A percentile compares a stretch with the other conserved stretches of the same genome.
Evolutionary conservation across 2,888 invertebrate species (phyloP).

Genomic region (Lapara coniferarum): DNA sequence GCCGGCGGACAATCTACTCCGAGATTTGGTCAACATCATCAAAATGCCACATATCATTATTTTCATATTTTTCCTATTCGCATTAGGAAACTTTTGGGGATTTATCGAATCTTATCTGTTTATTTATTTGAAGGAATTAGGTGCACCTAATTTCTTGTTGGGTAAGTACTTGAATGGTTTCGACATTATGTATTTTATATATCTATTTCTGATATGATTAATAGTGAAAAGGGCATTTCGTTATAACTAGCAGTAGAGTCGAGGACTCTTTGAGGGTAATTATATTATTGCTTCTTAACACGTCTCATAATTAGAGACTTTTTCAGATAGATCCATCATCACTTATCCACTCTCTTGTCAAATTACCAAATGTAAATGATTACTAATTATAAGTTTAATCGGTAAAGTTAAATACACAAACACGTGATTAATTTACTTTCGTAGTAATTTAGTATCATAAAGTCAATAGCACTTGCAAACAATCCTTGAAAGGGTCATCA

Average conservation of each 20-base stretch:
- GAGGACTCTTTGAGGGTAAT: background rate
- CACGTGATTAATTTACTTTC: background rate
- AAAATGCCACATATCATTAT: slow-evolving; percentile 91
- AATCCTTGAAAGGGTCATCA: slow-evolving; percentile 34
- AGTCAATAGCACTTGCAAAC: slow-evolving; percentile 30
- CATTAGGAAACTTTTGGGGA: slow-evolving; percentile 94
- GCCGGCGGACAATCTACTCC: slow-evolving; percentile 90
- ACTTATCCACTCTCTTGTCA: too few relatives aligned
- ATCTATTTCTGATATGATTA: slow-evolving; percentile 13
- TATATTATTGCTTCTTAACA: background rate
- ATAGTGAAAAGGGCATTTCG: background rate
- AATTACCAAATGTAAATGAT: too few relatives aligned
- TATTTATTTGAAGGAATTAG: slow-evolving; percentile 92
- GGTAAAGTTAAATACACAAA: background rate
- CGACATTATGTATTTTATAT: slow-evolving; percentile 15
- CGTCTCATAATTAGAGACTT: too few relatives aligned
- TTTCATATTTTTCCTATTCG: slow-evolving; percentile 91
- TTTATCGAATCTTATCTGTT: slow-evolving; percentile 95
- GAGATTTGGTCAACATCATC: slow-evolving; percentile 89
- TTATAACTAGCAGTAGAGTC: background rate
- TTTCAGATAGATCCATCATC: too few relatives aligned
- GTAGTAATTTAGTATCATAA: background rate
- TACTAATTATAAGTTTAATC: too few relatives aligned
- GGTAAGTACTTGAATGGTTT: slow-evolving; percentile 78
- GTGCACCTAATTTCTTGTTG: slow-evolving; percentile 91